These are phyloP conservation scores for Poeciliopsis prolifica DNA, from an alignment of 2,113 vertebrate genomes.

Conservation along the genomic window DNA sequence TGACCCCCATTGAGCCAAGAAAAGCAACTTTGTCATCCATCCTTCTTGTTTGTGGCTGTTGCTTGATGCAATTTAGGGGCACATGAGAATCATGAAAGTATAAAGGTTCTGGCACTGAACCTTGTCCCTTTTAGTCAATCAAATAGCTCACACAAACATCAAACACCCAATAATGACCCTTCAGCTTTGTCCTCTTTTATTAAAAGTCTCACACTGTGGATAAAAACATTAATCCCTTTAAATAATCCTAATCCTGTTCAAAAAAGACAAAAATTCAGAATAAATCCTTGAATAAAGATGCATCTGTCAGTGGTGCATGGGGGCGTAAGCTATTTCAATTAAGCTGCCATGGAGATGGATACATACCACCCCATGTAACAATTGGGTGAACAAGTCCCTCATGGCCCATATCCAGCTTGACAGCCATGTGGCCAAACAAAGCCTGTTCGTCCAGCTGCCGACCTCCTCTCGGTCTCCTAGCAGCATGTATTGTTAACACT, in stretches of 20 bases:
- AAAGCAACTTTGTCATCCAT: too few relatives aligned
- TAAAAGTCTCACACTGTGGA: constrained; percentile 67
- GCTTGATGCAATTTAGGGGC: too few relatives aligned
- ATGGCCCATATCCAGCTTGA: constrained; percentile 83
- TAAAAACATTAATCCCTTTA: constrained; percentile 69
- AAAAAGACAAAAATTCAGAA: constrained; percentile 44
- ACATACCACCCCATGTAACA: constrained; percentile 81
- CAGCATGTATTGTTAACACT: constrained; percentile 84
- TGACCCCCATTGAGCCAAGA: too few relatives aligned
- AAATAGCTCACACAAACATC: constrained; percentile 51
- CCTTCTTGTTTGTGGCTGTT: too few relatives aligned
- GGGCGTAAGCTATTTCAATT: constrained; percentile 84
- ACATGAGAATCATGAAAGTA: too few relatives aligned
- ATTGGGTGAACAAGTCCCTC: constrained; percentile 85
- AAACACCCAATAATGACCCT: constrained; percentile 40
- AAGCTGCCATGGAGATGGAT: constrained; percentile 79
- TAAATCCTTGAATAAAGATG: constrained; percentile 83
- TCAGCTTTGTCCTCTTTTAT: constrained; percentile 41
- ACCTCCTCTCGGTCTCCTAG: constrained; percentile 54
- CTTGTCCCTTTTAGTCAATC: constrained; percentile 8
- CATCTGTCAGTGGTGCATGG: constrained; percentile 79
- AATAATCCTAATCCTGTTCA: constrained; percentile 77
- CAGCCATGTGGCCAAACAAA: constrained; percentile 89
- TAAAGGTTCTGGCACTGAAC: not conserved
- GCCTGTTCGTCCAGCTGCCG: constrained; percentile 62